Conservation (phyloP, 2,113 vertebrate species). For the Meriones unguiculatus region DNA sequence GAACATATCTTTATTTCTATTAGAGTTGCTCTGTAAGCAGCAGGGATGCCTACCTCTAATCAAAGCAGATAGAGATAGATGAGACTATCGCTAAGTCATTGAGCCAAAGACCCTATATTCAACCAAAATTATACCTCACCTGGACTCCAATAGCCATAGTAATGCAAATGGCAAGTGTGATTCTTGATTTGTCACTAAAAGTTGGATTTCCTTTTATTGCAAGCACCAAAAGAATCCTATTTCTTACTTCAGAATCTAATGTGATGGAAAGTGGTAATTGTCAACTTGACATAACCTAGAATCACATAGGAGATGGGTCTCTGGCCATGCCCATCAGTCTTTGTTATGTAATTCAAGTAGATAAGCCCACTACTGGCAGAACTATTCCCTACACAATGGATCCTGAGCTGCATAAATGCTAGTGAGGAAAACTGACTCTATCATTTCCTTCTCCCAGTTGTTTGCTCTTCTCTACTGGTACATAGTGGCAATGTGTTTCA, state of each 20-base stretch:
- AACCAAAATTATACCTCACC: background rate
- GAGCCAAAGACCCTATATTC: background rate
- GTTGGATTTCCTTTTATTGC: background rate
- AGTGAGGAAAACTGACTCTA: background rate
- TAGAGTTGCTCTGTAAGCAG: background rate
- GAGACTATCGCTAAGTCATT: background rate
- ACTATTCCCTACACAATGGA: background rate
- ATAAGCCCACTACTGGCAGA: background rate
- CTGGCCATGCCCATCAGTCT: background rate
- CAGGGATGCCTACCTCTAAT: background rate
- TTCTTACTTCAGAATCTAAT: background rate
- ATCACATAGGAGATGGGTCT: background rate
- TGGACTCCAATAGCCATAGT: no score
- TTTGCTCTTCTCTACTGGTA: no score
- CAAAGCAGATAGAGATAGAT: background rate
- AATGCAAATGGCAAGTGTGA: background rate
- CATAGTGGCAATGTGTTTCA: background rate
- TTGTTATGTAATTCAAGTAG: background rate
- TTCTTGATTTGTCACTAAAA: background rate
- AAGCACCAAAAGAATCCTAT: background rate
- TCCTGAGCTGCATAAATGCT: background rate
- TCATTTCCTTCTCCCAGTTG: background rate
- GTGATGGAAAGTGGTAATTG: background rate
- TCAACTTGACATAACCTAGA: background rate
- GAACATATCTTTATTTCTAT: background rate